Conservation (phyloP, 2,888 invertebrate species). For the Pandemis heparana region DNA sequence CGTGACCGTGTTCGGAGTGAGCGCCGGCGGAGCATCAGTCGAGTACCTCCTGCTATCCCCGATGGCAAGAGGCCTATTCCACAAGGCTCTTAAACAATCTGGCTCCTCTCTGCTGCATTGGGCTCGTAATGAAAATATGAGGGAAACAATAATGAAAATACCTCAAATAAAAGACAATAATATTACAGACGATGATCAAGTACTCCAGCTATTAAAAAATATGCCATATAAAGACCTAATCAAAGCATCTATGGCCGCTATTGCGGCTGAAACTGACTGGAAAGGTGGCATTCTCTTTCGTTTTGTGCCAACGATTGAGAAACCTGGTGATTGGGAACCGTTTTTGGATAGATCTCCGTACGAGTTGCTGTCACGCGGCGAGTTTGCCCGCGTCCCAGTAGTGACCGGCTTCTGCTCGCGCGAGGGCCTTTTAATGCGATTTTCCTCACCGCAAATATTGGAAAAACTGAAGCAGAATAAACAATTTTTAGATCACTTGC, state of each 20-base stretch:
- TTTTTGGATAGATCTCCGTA: constrained; percentile 76
- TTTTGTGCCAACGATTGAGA: constrained; percentile 80
- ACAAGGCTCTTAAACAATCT: constrained; percentile 84
- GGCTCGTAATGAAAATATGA: constrained; percentile 70
- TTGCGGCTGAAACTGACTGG: constrained; percentile 52
- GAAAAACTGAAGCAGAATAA: constrained; percentile 43
- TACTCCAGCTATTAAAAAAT: constrained; percentile 67
- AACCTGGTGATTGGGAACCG: constrained; percentile 71
- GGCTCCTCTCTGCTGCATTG: constrained; percentile 80
- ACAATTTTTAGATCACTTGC: constrained; percentile 36
- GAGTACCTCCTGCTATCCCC: constrained; percentile 77
- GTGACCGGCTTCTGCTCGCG: constrained; percentile 79
- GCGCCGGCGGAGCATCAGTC: constrained; percentile 81
- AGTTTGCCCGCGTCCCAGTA: constrained; percentile 78
- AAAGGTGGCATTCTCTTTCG: constrained; percentile 76
- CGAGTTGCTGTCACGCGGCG: constrained; percentile 66
- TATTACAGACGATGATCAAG: constrained; percentile 55
- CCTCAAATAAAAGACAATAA: constrained; percentile 58
- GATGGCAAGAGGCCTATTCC: constrained; percentile 79
- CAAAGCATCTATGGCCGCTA: constrained; percentile 58
- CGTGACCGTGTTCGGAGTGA: constrained; percentile 83
- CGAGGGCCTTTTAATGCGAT: constrained; percentile 75
- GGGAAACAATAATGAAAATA: constrained; percentile 64
- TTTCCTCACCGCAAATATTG: constrained; percentile 46
- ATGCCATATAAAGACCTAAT: constrained; percentile 67